A percentile compares a stretch with the other conserved stretches of the same genome.
phyloP scores from a whole-genome alignment of 2,113 vertebrate species.

The Phalacrocorax brasilianus region DNA sequence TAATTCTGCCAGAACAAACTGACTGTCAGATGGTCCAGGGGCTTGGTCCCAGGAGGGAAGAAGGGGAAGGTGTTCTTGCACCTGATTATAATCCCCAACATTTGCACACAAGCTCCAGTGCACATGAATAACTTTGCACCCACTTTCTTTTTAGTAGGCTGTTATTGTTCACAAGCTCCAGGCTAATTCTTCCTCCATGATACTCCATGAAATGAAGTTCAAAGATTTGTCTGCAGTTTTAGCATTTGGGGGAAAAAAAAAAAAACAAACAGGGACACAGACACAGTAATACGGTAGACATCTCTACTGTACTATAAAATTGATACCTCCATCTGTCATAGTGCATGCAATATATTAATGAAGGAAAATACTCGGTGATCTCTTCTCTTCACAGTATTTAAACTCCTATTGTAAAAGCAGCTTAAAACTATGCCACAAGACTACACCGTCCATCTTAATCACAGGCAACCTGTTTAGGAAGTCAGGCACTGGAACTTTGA shows the following conservation, averaged over 20 bases:
- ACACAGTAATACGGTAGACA: constrained; percentile 32
- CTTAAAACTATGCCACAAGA: constrained; percentile 67
- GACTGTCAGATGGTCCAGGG: background rate
- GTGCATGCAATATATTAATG: constrained; percentile 71
- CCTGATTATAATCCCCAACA: constrained; percentile 1
- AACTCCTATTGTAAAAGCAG: constrained; percentile 65
- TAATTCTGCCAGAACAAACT: background rate
- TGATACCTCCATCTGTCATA: constrained; percentile 43
- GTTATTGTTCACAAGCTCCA: background rate
- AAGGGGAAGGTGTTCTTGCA: background rate
- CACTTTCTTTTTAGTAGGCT: background rate
- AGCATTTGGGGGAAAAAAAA: background rate
- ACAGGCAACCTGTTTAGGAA: constrained; percentile 69
- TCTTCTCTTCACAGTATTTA: constrained; percentile 61
- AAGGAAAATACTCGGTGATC: constrained; percentile 52
- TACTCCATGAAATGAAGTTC: constrained; percentile 4
- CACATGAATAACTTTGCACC: background rate
- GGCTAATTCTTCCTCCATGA: constrained; percentile 7
- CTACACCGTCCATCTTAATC: constrained; percentile 60
- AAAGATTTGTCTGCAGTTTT: background rate
- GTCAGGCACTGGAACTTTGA: constrained; percentile 71
- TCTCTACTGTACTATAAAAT: constrained; percentile 59
- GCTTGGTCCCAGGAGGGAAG: constrained; percentile 37
- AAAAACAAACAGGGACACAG: background rate
- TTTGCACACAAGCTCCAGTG: constrained; percentile 40